Evolutionary conservation across 2,797 vertebrate genomes (phyloP).

Genomic region (Dipus sagitta): DNA sequence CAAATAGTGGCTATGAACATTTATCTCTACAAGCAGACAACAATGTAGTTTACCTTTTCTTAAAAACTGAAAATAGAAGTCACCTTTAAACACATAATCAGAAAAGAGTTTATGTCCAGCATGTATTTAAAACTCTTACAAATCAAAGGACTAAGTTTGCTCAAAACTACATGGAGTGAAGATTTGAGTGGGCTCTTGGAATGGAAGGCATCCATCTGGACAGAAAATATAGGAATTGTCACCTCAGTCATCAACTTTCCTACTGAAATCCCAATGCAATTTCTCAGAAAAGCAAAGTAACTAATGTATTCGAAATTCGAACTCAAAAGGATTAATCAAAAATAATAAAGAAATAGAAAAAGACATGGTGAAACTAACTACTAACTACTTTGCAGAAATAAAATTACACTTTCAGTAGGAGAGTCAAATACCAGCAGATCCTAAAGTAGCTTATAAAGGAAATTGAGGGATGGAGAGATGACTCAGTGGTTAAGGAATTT

Average conservation of each 20-base stretch:
- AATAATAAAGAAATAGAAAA: background rate
- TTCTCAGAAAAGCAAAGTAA: background rate
- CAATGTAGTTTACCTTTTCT: background rate
- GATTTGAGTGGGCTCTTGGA: background rate
- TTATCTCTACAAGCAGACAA: background rate
- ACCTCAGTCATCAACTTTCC: background rate
- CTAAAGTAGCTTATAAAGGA: no score
- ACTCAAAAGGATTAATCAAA: background rate
- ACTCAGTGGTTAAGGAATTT: no score
- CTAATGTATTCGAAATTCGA: background rate
- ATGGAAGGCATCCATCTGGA: background rate
- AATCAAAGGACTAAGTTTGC: background rate
- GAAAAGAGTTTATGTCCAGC: background rate
- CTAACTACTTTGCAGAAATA: constrained; percentile 4
- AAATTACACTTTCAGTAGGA: background rate
- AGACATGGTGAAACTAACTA: background rate
- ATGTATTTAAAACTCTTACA: background rate
- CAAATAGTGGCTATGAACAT: background rate
- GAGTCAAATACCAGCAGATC: background rate
- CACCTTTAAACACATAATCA: background rate
- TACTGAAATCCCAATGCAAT: background rate
- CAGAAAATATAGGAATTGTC: background rate
- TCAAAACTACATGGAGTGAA: no score
- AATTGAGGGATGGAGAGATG: no score
- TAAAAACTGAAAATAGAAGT: background rate